Percentiles rank a stretch among this genome's conserved stretches.
Conservation (phyloP, 2,113 vertebrate species). For the Tetraodon nigroviridis region DNA sequence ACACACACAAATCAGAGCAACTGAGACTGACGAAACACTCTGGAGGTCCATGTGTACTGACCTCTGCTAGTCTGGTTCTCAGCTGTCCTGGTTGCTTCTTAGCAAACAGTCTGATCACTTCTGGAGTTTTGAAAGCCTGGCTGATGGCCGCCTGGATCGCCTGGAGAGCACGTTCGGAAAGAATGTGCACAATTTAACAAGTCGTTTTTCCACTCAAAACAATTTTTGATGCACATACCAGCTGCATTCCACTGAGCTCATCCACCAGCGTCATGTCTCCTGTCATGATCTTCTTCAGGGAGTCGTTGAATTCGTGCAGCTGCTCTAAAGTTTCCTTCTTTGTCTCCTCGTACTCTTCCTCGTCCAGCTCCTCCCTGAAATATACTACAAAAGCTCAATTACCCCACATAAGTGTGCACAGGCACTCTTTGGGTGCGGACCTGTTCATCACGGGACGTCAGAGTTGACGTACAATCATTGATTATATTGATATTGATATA, state of each 20-base stretch:
- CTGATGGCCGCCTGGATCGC: constrained; percentile 98
- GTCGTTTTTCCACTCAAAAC: not conserved
- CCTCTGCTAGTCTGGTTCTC: constrained; percentile 90
- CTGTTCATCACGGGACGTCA: not conserved
- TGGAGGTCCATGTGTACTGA: constrained; percentile 46
- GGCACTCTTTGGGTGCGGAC: not conserved
- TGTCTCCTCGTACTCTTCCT: constrained; percentile 95
- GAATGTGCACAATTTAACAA: constrained; percentile 10
- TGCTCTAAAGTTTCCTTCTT: constrained; percentile 97
- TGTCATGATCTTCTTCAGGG: constrained; percentile 93
- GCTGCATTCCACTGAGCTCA: constrained; percentile 93
- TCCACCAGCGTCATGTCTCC: constrained; percentile 97
- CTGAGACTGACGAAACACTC: not conserved
- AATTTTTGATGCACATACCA: constrained; percentile 73
- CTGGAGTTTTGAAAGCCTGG: constrained; percentile 97
- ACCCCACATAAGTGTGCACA: not conserved
- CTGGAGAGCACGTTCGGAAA: constrained; percentile 63
- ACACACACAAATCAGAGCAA: constrained; percentile 27
- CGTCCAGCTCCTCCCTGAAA: constrained; percentile 89
- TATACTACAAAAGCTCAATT: not conserved
- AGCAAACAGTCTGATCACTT: constrained; percentile 96
- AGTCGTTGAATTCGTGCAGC: constrained; percentile 92
- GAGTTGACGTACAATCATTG: no score
- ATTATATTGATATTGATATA: no score
- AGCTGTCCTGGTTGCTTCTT: constrained; percentile 97